Base-by-base conservation (phyloP, 2,888 invertebrate species). In the Cordilura impudica region DNA sequence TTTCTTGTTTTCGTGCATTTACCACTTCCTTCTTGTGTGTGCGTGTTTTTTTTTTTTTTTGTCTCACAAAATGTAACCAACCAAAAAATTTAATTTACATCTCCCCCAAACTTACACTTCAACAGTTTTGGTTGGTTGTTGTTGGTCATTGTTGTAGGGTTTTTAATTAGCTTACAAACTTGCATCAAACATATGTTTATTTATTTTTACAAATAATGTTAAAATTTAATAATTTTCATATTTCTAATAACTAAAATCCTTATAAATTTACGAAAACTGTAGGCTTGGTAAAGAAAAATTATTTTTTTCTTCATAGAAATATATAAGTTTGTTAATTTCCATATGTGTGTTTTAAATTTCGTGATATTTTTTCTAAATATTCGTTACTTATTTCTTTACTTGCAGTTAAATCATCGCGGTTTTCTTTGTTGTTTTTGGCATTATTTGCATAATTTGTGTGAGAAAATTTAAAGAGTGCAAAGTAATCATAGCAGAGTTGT, bases 1-100 rank as follows among this genome's bases (percentile, higher is more conserved):
- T 65, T 72, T 67, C 67, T 54, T 56, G 43, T 61, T 73, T 60
- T 53, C 43, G 61, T 65, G 47, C 19, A 65, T 72, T 49, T 65
- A 31, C 45, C 54, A 54, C 72, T 54, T 49, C 53, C 43, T 60
- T 65, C 35, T 18, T 70, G 60, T 23, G 14, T 21, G 23, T 23
- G 26, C 45, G 19, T n/a, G 16, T 49, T 21, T 29, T 23, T 7
- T 43, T 53, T 8, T 26, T 26, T 43, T 56, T 51, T 18, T 56
- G 31, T 56, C 31, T 12, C 18, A 31, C 18, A 26, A 26, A 26
- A 26, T 26, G 45, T 60, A 60, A 60, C 45, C 58, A 60, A 31
- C 31, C 45, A 31, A 66, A 39, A 53, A 45, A 18, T 47, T 23
- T 60, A 26, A 51, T 19, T 49, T 70, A 60, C 39, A 61, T 47